Conservation (phyloP, 2,888 invertebrate species). For the Hirtodrosophila duncani region DNA sequence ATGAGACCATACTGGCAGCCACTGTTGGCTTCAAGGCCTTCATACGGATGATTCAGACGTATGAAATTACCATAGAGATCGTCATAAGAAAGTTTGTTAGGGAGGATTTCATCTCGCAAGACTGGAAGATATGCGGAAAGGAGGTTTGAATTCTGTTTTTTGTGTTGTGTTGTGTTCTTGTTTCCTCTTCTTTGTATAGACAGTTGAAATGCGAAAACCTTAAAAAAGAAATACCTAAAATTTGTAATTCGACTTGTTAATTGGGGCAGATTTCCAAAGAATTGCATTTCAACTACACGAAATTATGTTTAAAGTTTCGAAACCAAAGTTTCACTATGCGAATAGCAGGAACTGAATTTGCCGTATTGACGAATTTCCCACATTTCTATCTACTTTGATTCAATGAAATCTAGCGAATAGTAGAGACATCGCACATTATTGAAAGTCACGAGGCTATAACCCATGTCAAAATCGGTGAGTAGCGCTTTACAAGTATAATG, state of each 20-base stretch:
- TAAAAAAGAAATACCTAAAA: neutral
- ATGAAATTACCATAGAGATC: conserved; percentile 89
- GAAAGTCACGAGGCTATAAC: conserved; percentile 77
- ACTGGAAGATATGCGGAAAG: conserved; percentile 84
- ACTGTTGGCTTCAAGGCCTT: conserved; percentile 92
- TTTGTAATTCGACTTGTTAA: neutral
- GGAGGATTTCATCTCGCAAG: conserved; percentile 89
- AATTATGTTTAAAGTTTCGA: neutral
- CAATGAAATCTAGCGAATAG: conserved; percentile 72
- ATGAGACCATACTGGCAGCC: conserved; percentile 87
- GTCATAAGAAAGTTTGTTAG: conserved; percentile 89
- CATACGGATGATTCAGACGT: conserved; percentile 89
- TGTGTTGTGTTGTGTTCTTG: conserved; percentile 28
- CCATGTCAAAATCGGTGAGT: conserved; percentile 78
- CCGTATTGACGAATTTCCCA: conserved; percentile 38
- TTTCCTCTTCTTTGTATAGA: conserved; percentile 10
- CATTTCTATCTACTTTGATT: conserved; percentile 42
- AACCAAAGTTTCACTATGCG: too few species aligned
- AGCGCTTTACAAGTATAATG: neutral
- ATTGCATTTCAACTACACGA: conserved; percentile 43
- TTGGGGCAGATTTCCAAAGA: conserved; percentile 9
- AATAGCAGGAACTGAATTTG: conserved; percentile 1
- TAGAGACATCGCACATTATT: conserved; percentile 77
- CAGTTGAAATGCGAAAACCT: conserved; percentile 45
- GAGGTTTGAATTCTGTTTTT: conserved; percentile 75